Evolutionary conservation across 2,888 invertebrate genomes (phyloP), one percentile per base, ranked within the genome.

Genomic region (Hypsopygia costalis): DNA sequence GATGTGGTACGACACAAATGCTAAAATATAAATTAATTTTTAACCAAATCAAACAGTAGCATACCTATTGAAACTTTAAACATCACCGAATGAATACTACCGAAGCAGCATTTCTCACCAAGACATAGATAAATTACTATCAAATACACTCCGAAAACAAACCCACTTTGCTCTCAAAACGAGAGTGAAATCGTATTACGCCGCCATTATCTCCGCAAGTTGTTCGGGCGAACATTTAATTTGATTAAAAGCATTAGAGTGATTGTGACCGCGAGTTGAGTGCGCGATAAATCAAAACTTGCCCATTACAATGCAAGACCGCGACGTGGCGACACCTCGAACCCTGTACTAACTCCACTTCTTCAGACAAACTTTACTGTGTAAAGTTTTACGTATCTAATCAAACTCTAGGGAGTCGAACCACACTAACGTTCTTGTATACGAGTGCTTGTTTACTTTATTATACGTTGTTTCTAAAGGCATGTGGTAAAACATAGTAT

Each of bases 261-360:
- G 69, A 69, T 63, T 68, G 65, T 63, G 65, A 63, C 62, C 69
- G 55, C 62, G 51, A 47, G 34, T 41, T 59, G 69, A 55, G 16
- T 70, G 58, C 55, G 47, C 43, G 67, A 76, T 85, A 81, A 81
- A 81, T 82, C 79, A 81, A 75, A 85, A 83, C 81, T 81, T 78
- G 58, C 55, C 78, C 67, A 78, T 81, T 77, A 78, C 16, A 72
- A 72, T 65, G 63, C 52, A 63, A 55, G 66, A 48, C 69, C 59
- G 62, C 69, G 58, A 16, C 16, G 4, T 4, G 16, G 62, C 69
- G 76, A 77, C 77, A 80, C 75, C 71, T 16, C 16, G 16, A 16
- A 16, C 16, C 16, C 16, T 36, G 29, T 67, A 60, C 60, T 49
- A 71, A 75, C 69, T 76, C 69, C 49, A 68, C 62, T 75, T 69